phyloP scores from a whole-genome alignment of 1,140 invertebrate species.

The Araneus ventricosus region DNA sequence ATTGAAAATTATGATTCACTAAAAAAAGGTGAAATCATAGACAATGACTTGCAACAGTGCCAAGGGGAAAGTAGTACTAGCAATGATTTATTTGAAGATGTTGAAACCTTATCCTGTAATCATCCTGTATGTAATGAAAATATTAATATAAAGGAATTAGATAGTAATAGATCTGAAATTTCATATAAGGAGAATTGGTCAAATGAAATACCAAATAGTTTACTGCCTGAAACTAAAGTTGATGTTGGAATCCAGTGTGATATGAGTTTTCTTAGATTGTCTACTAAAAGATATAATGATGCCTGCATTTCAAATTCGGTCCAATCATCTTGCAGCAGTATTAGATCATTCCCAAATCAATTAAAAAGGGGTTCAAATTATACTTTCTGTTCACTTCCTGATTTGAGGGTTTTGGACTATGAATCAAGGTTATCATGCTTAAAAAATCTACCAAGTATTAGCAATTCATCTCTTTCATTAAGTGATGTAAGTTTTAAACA shows the following conservation, averaged over 20 bases:
- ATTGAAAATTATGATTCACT: neutral
- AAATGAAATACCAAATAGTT: neutral
- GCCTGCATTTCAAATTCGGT: neutral
- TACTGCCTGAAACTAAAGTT: conserved; percentile 6
- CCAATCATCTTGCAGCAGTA: neutral
- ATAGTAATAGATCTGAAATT: neutral
- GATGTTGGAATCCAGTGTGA: conserved; percentile 63
- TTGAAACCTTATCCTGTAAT: no score
- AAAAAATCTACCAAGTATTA: neutral
- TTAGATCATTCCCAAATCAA: neutral
- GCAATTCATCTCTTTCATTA: conserved; percentile 12
- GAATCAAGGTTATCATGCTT: neutral
- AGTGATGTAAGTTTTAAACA: neutral
- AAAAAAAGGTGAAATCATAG: no score
- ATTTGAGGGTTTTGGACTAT: neutral
- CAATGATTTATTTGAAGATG: neutral
- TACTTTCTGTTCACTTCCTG: neutral
- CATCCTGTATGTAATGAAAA: no score
- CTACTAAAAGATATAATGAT: neutral
- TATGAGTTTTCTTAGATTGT: neutral
- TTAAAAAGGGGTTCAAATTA: neutral
- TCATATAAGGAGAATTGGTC: neutral
- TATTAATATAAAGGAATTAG: neutral
- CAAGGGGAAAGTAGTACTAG: neutral
- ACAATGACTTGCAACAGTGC: neutral